Conservation (phyloP, 2,888 invertebrate genomes). For the Allygus modestus region DNA sequence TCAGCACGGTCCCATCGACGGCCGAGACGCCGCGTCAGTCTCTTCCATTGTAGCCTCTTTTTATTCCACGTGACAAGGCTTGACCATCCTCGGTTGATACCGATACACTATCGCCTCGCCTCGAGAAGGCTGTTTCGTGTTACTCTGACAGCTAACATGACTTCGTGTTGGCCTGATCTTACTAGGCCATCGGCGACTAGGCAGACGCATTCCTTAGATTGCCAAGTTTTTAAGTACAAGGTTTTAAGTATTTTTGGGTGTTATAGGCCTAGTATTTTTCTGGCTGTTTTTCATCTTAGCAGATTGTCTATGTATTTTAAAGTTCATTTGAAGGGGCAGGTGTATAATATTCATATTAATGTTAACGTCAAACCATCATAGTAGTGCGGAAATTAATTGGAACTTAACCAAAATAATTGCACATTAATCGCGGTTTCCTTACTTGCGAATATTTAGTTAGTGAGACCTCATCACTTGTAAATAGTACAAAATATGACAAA, state of each 20-base stretch:
- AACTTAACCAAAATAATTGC: too few relatives aligned
- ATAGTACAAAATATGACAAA: too few relatives aligned
- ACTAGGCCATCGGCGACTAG: constrained; percentile 4
- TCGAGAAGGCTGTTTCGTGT: neutral
- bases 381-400: too few relatives aligned
- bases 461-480: too few relatives aligned
- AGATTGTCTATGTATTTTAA: too few relatives aligned
- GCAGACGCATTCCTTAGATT: neutral
- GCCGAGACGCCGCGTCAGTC: constrained; percentile 1
- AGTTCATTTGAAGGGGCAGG: too few relatives aligned
- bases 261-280: too few relatives aligned
- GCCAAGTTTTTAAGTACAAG: neutral
- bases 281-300: too few relatives aligned
- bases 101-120: constrained; percentile 2
- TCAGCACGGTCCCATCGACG: neutral
- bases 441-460: too few relatives aligned
- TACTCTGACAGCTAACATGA: neutral
- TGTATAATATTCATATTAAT: too few relatives aligned
- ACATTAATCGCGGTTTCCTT: too few relatives aligned
- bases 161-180: neutral
- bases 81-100: neutral
- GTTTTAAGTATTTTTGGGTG: neutral
- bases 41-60: neutral
- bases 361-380: too few relatives aligned
- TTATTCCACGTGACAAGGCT: constrained; percentile 16